Percentiles rank a stretch among this genome's conserved stretches.
Conservation (phyloP, 2,113 vertebrate genomes). For the Anser cygnoides region DNA sequence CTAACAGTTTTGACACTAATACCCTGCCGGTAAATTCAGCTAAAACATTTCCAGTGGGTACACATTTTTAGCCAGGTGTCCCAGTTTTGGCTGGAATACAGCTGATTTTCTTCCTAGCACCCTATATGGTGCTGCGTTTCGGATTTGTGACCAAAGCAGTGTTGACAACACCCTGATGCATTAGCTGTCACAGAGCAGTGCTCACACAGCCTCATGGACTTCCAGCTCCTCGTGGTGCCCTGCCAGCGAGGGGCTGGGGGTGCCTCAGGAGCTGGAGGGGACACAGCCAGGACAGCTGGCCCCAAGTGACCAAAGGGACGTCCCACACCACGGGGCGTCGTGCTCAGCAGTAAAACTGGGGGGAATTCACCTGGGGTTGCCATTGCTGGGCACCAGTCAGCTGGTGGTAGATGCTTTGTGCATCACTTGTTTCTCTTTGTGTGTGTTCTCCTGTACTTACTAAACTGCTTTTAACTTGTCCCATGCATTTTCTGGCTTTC, state of each 20-base stretch:
- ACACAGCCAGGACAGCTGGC: neutral
- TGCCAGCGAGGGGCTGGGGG: neutral
- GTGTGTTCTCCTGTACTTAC: neutral
- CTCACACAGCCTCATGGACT: neutral
- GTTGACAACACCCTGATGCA: neutral
- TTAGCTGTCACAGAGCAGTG: neutral
- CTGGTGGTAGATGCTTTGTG: neutral
- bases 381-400: neutral
- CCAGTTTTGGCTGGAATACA: neutral
- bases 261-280: neutral
- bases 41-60: neutral
- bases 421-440: neutral
- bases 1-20: neutral
- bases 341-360: neutral
- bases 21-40: neutral
- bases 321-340: neutral
- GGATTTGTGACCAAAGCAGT: neutral
- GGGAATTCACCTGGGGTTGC: neutral
- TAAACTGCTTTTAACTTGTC: neutral
- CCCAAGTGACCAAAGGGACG: too few species aligned
- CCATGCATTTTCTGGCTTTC: neutral
- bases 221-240: neutral
- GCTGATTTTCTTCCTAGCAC: neutral
- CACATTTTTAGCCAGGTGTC: neutral
- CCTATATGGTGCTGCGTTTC: neutral